Conservation (phyloP, 2,113 vertebrate species). For the Nothocercus nigrocapillus region DNA sequence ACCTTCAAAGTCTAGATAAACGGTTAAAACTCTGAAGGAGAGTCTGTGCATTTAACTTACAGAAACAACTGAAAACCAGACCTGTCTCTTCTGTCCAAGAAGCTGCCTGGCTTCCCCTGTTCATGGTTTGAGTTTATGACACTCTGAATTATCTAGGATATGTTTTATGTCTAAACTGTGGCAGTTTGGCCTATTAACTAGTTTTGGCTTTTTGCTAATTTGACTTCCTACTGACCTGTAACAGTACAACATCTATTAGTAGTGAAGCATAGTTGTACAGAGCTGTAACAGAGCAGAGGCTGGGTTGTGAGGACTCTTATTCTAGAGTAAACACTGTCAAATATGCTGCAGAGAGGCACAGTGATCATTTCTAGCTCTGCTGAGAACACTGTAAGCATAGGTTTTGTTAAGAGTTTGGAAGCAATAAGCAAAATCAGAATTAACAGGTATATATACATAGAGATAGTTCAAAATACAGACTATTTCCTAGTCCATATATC, state of each 20-base stretch:
- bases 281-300: background rate
- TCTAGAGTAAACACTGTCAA: background rate
- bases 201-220: background rate
- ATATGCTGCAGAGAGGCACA: background rate
- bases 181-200: background rate
- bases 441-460: background rate
- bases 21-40: background rate
- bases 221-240: background rate
- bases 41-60: background rate
- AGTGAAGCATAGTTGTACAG: background rate
- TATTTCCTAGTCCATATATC: background rate
- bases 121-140: background rate
- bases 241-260: background rate
- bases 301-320: background rate
- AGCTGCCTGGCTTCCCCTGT: background rate
- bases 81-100: background rate
- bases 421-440: background rate
- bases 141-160: background rate
- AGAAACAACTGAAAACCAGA: background rate
- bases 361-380: background rate
- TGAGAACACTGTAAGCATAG: background rate
- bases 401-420: background rate
- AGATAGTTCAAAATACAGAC: background rate
- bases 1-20: background rate
- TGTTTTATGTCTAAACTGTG: background rate